Percentiles rank a stretch among this genome's conserved stretches.
phyloP scores from a whole-genome alignment of 2,888 invertebrate species.

The Macrophya alboannulata region DNA sequence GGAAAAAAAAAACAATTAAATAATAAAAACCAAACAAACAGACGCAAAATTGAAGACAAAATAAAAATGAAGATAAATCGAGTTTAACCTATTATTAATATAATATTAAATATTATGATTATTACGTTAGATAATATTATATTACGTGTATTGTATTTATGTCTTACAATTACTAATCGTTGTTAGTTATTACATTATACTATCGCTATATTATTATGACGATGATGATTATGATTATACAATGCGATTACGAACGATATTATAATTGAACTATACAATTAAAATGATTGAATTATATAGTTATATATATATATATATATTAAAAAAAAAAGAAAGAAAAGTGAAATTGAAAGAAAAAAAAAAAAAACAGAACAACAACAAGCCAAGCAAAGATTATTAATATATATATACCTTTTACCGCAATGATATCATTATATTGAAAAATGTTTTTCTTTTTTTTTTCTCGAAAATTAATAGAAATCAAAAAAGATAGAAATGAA shows the following conservation, averaged over 20 bases:
- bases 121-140: constrained; percentile 75
- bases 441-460: background rate
- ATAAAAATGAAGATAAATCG: background rate
- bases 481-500: constrained; percentile 28
- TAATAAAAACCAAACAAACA: background rate
- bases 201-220: constrained; percentile 1
- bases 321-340: background rate
- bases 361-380: background rate
- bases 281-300: background rate
- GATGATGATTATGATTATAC: background rate
- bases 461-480: background rate
- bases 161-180: constrained; percentile 78
- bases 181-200: constrained; percentile 74
- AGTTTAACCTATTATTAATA: constrained; percentile 5
- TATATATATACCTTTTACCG: background rate
- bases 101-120: constrained; percentile 67
- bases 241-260: constrained; percentile 12
- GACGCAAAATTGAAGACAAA: background rate
- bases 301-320: background rate
- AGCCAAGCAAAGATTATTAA: background rate
- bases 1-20: background rate
- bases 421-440: background rate
- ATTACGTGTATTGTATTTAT: constrained; percentile 77
- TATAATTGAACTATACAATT: constrained; percentile 5
- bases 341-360: too few relatives aligned